phyloP scores from a whole-genome alignment of 2,113 vertebrate species.

The Pristiophorus japonicus region DNA sequence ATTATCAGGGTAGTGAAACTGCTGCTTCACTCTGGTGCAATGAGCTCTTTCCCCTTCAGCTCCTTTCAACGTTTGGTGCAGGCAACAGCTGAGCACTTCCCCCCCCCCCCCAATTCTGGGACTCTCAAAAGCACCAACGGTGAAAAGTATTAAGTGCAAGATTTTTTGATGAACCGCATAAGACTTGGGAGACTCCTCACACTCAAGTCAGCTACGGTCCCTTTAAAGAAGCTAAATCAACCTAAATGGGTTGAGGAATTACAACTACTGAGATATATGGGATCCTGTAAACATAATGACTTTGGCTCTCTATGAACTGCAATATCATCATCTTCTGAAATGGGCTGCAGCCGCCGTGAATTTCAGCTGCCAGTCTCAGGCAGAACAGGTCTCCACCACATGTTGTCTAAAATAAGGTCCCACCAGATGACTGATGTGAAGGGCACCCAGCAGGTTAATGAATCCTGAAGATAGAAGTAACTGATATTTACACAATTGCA shows the following conservation, averaged over 20 bases:
- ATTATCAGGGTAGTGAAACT: background rate
- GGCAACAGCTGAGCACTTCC: background rate
- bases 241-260: background rate
- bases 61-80: background rate
- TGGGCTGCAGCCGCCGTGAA: background rate
- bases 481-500: background rate
- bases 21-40: background rate
- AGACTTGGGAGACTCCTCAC: background rate
- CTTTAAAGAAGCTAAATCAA: background rate
- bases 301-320: background rate
- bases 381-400: background rate
- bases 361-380: background rate
- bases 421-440: background rate
- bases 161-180: background rate
- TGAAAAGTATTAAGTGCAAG: no score
- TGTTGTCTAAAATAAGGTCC: background rate
- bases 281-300: conserved; percentile 24
- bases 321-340: conserved; percentile 19
- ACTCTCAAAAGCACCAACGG: no score
- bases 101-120: background rate
- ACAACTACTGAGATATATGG: background rate
- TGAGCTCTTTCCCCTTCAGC: background rate
- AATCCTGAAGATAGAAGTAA: background rate
- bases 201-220: background rate
- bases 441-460: background rate